Conservation (phyloP, 2,797 vertebrate genomes). For the Pseudomugil tenellus region DNA sequence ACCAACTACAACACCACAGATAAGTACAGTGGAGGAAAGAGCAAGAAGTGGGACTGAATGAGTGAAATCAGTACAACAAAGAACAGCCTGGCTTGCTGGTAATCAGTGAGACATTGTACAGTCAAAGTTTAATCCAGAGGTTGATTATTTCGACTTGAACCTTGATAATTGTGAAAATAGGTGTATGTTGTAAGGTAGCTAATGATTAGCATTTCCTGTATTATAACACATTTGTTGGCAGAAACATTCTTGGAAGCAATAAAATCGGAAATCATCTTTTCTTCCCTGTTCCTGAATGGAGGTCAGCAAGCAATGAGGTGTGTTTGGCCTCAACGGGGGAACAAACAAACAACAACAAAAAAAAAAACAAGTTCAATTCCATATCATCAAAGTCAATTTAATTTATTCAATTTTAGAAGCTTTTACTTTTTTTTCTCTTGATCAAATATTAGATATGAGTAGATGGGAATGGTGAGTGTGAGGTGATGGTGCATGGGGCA, state of each 20-base stretch:
- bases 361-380: neutral
- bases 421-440: slow-evolving; percentile 34
- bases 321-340: neutral
- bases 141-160: neutral
- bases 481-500: slow-evolving; percentile 59
- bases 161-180: neutral
- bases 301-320: neutral
- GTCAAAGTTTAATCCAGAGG: neutral
- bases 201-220: neutral
- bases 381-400: slow-evolving; percentile 70
- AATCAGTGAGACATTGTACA: neutral
- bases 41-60: neutral
- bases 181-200: neutral
- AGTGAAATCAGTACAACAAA: neutral
- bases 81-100: neutral
- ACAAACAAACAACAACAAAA: neutral
- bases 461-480: slow-evolving; percentile 51
- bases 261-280: neutral
- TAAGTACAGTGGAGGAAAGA: neutral
- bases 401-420: slow-evolving; percentile 63
- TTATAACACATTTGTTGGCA: neutral
- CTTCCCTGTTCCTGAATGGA: neutral
- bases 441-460: slow-evolving; percentile 57
- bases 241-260: neutral
- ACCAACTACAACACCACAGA: neutral